Percentiles rank a stretch among this genome's conserved stretches.
Conservation (phyloP, 2,113 vertebrate species). For the Tyto alba region DNA sequence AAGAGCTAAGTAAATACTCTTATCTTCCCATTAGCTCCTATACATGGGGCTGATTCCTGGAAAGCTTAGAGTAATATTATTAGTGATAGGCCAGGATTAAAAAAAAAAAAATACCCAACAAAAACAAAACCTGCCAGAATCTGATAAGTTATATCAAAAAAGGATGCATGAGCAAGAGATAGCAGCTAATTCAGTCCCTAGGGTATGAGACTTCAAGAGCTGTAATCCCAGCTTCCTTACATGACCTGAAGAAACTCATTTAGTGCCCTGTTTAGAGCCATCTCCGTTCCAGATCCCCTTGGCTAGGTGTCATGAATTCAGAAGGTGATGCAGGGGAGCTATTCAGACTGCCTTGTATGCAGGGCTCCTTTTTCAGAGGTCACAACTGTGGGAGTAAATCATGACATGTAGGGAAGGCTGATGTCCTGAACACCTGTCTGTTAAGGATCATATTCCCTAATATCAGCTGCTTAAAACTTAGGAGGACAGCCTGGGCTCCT, state of each 20-base stretch:
- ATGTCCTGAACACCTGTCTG: background rate
- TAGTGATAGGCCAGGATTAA: background rate
- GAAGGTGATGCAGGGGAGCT: background rate
- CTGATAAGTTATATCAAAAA: slow-evolving; percentile 50
- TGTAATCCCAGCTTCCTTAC: background rate
- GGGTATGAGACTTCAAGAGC: background rate
- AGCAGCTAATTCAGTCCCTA: background rate
- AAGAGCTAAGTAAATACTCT: slow-evolving; percentile 19
- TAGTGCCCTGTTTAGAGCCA: background rate
- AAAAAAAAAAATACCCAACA: background rate
- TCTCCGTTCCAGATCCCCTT: background rate
- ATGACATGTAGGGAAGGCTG: background rate
- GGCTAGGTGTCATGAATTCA: background rate
- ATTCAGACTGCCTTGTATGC: background rate
- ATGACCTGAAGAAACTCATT: background rate
- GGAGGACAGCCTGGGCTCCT: background rate
- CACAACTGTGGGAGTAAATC: background rate
- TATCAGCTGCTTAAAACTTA: background rate
- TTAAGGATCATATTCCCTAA: background rate
- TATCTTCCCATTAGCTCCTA: slow-evolving; percentile 31
- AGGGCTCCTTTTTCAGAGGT: background rate
- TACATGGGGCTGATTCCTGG: slow-evolving; percentile 23
- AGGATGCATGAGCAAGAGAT: slow-evolving; percentile 35
- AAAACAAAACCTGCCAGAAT: slow-evolving; percentile 22
- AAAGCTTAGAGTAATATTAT: slow-evolving; percentile 50